A percentile compares a stretch with the other conserved stretches of the same genome.
Conservation (phyloP, 2,888 invertebrate species). For the Exocentrus adspersus region DNA sequence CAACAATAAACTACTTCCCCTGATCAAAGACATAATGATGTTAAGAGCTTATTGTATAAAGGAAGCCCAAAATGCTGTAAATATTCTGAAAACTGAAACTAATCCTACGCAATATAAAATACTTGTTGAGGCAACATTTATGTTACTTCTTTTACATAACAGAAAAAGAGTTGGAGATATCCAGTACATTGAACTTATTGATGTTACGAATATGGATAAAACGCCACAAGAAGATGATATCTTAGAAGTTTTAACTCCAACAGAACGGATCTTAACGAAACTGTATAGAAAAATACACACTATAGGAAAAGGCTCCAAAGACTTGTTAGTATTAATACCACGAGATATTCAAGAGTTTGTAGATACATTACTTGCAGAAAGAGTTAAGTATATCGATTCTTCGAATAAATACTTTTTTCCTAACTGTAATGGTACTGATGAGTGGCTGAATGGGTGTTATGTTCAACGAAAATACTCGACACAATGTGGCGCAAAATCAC, state of each 20-base stretch:
- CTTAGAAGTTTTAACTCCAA: neutral
- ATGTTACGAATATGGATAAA: neutral
- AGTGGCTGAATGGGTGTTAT: neutral
- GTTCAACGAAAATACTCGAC: neutral
- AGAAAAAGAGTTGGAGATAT: neutral
- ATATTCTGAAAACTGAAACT: neutral
- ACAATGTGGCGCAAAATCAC: neutral
- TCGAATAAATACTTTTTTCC: constrained; percentile 2
- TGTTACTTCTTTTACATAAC: neutral
- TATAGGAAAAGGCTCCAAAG: constrained; percentile 1
- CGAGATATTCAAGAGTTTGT: neutral
- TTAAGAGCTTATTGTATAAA: neutral
- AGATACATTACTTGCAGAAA: neutral
- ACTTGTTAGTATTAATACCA: neutral
- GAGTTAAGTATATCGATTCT: neutral
- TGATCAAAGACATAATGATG: neutral
- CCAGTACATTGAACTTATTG: neutral
- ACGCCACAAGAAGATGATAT: neutral
- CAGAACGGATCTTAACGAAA: neutral
- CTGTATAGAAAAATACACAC: neutral
- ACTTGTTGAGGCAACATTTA: neutral
- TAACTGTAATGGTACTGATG: neutral
- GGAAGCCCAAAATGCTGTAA: neutral
- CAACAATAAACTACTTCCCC: neutral
- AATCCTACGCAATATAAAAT: neutral